Percentiles rank a stretch among this genome's conserved stretches.
Conservation (phyloP, 2,888 invertebrate genomes). For the Lydus trimaculatus region DNA sequence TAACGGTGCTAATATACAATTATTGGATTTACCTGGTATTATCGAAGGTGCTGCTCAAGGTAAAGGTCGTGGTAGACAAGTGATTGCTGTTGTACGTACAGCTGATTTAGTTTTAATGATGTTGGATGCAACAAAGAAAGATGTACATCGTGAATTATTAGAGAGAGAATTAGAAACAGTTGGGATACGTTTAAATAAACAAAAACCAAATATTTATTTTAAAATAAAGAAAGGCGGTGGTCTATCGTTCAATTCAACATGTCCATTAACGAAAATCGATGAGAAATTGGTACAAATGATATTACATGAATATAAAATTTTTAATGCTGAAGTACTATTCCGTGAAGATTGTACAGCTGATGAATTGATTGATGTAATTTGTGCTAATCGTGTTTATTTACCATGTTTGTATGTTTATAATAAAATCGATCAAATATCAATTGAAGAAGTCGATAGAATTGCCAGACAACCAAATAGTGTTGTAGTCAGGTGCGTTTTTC, state of each 20-base stretch:
- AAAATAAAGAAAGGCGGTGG: slow-evolving; percentile 98
- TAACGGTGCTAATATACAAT: slow-evolving; percentile 97
- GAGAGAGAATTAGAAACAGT: slow-evolving; percentile 97
- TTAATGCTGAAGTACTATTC: slow-evolving; percentile 94
- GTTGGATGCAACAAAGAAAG: slow-evolving; percentile 98
- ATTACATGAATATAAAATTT: slow-evolving; percentile 97
- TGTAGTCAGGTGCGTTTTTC: slow-evolving; percentile 81
- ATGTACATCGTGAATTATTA: slow-evolving; percentile 89
- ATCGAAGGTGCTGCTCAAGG: slow-evolving; percentile 97
- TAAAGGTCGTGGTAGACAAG: slow-evolving; percentile 63
- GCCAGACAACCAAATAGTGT: slow-evolving; percentile 88
- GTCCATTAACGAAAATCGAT: slow-evolving; percentile 89
- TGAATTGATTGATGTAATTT: slow-evolving; percentile 98
- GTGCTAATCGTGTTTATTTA: slow-evolving; percentile 93
- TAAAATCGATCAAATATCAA: slow-evolving; percentile 99
- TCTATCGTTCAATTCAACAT: slow-evolving; percentile 95
- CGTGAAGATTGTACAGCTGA: slow-evolving; percentile 95
- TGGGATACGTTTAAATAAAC: slow-evolving; percentile 94
- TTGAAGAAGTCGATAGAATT: slow-evolving; percentile 96
- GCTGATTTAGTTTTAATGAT: slow-evolving; percentile 99
- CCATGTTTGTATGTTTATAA: slow-evolving; percentile 99
- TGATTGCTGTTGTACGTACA: slow-evolving; percentile 98
- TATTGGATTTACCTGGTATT: slow-evolving; percentile 98
- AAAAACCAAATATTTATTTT: slow-evolving; percentile 97
- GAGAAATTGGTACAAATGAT: slow-evolving; percentile 99